Evolutionary conservation across 2,113 vertebrate genomes (phyloP), one percentile per base, ranked within the genome.

Genomic region (Ciconia maguari): DNA sequence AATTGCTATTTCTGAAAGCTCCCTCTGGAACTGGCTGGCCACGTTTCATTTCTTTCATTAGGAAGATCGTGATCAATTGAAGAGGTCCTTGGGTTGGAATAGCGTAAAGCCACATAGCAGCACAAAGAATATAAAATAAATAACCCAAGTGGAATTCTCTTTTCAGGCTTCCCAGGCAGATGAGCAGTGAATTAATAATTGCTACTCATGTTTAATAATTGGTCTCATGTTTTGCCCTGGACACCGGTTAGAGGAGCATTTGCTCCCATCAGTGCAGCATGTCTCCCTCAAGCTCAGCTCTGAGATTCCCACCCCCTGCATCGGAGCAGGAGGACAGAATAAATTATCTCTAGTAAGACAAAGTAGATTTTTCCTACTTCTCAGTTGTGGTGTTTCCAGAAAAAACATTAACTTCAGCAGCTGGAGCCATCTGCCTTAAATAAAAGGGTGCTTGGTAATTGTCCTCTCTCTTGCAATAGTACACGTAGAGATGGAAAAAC

Each of bases 391-490:
- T 16, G 41, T 87, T 96, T 95, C 97, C 95, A 96, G 92, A 92
- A 89, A 94, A 86, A 95, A 80, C 92, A 55, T 92, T 84, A 71
- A 90, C 42, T 4, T 2, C 3, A 91, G 83, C 93, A 92, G 92
- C 88, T 94, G 96, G 89, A 93, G 49, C 86, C 94, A 78, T 89
- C 85, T 92, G 95, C 88, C 92, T 46, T 1, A 0, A 83, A 34
- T 55, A 16, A 87, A 62, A 48, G 25, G 13, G 21, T 9, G 44
- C 76, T 71, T 52, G 55, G 80, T 68, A 48, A n/a, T 7, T 51
- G 48, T 90, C 48, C 46, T 38, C 52, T 7, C 71, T 32, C 69
- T 22, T 11, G 54, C 30, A 55, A 7, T 8, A 48, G 62, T 11
- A 18, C 46, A 13, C 11, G 4, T 1, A 38, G 72, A 30, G 71